Percentiles rank a stretch among this genome's conserved stretches.
Evolutionary conservation across 2,888 invertebrate genomes (phyloP).

Genomic region (Adineta ricciae): DNA sequence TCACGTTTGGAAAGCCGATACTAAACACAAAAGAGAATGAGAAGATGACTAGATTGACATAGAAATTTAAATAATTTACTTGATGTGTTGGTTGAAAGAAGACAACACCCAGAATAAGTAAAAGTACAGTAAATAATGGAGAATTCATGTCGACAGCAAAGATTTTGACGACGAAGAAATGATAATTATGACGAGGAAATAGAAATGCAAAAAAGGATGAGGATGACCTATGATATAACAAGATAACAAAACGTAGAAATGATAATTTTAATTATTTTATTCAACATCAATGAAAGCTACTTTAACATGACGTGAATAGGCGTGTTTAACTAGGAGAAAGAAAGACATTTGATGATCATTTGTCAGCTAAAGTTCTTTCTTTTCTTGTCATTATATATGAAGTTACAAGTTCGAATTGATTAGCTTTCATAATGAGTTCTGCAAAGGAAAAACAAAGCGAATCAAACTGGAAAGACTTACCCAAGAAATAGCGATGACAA

Average conservation of each 20-base stretch:
- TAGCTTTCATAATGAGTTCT: neutral
- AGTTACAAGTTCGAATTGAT: neutral
- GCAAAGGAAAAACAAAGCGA: neutral
- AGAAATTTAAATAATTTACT: neutral
- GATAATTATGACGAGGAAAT: neutral
- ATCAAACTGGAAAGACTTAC: neutral
- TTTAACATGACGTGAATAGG: neutral
- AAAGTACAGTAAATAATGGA: neutral
- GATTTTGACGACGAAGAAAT: neutral
- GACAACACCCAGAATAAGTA: neutral
- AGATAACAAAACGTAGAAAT: neutral
- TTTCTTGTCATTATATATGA: neutral
- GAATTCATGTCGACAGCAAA: neutral
- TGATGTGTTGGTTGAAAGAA: neutral
- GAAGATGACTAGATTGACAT: neutral
- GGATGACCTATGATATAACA: neutral
- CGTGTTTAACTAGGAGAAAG: neutral
- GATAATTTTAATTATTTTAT: neutral
- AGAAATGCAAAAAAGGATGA: neutral
- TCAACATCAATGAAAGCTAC: neutral
- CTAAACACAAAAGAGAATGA: neutral
- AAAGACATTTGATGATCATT: neutral
- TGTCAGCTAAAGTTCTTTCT: neutral
- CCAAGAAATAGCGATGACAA: neutral
- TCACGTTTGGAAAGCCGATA: neutral